Base-by-base conservation (phyloP, 2,113 vertebrate genomes). In the Mola mola region DNA sequence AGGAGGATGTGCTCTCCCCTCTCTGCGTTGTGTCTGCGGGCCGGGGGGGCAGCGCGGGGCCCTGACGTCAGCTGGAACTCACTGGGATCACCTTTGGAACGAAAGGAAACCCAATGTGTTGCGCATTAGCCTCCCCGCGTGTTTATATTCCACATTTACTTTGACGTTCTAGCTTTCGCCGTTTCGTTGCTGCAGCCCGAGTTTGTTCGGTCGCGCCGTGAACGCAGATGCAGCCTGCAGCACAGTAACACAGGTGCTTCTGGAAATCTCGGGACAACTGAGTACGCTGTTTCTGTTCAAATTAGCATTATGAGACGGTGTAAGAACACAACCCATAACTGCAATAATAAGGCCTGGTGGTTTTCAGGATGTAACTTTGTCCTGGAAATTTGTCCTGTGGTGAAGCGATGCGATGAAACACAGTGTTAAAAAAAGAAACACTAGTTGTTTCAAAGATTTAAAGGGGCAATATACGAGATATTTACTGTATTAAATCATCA, bases 1-100 rank as follows among this genome's bases (percentile, higher is more conserved):
- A 78, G 78, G 72, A 78, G 77, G 67, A 19, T 66, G 46, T 17
- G 17, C 44, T 66, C 55, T 52, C 62, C 62, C 58, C 56, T 31
- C 63, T 69, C 79, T 78, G 66, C 36, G 61, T 47, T 71, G 51
- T 60, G 56, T 79, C 76, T 26, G 10, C 33, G 50, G 58, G 41
- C 61, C 21, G 59, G 52, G 61, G 77, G 59, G 64, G 76, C 62
- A 21, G 58, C 50, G 10, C 8, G 3, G 8, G 26, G 24, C 24
- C 53, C 59, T 65, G 31, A 72, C 71, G 48, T 72, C 70, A 80
- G 46, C 29, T 37, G 43, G 6, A 29, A 61, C 43, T 21, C 1
- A 36, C 59, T 29, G 29, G 41, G n/a, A n/a, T n/a, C n/a, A n/a
- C n/a, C n/a, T n/a, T n/a, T 29, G 28, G 9, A 29, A 29, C 6